phyloP scores from a whole-genome alignment of 2,888 invertebrate genomes.

The Cotesia congregata region DNA sequence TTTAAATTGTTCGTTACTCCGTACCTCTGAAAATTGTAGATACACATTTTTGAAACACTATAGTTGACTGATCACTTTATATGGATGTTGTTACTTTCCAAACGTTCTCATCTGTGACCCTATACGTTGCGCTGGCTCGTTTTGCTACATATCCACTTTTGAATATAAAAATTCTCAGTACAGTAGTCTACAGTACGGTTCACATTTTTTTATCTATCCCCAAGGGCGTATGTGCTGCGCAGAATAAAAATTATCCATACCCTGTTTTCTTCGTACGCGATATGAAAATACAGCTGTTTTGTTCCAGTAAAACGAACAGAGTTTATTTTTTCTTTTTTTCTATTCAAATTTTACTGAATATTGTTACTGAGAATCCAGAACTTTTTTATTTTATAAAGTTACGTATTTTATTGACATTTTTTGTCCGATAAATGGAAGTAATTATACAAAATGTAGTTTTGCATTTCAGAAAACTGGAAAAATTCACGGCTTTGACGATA shows the following conservation, averaged over 20 bases:
- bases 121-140: conserved; percentile 21
- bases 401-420: too few relatives aligned
- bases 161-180: conserved; percentile 38
- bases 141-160: conserved; percentile 34
- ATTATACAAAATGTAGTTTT: too few relatives aligned
- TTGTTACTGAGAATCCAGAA: not conserved
- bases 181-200: conserved; percentile 6
- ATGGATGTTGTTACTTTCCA: conserved; percentile 22
- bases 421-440: too few relatives aligned
- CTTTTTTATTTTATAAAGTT: not conserved
- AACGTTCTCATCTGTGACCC: conserved; percentile 21
- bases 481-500: too few relatives aligned
- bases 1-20: not conserved
- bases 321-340: not conserved
- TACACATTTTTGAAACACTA: not conserved
- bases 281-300: conserved; percentile 30
- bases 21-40: conserved; percentile 2
- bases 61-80: conserved; percentile 14
- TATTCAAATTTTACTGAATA: not conserved
- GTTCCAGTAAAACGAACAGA: not conserved
- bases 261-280: conserved; percentile 14
- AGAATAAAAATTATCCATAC: conserved; percentile 44
- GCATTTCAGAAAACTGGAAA: too few relatives aligned
- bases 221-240: conserved; percentile 26
- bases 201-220: conserved; percentile 5